Conservation (phyloP, 2,113 vertebrate genomes). For the Tamias sibiricus region DNA sequence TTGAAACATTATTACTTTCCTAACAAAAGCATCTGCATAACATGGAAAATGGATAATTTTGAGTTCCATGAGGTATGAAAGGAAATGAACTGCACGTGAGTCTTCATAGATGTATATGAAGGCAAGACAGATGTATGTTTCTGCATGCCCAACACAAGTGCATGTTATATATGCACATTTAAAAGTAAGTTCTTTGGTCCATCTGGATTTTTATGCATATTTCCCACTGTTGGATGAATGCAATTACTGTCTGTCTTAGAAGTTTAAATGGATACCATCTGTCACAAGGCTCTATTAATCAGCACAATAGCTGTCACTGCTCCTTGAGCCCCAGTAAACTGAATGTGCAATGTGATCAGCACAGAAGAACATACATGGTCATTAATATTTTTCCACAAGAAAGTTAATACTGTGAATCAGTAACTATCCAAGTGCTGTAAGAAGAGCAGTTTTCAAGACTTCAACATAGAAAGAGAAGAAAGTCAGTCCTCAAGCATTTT, state of each 20-base stretch:
- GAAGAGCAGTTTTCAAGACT: background rate
- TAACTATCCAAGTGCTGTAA: background rate
- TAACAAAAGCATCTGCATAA: conserved; percentile 52
- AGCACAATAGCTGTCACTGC: background rate
- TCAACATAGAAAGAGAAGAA: background rate
- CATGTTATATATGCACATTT: background rate
- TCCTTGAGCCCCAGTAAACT: conserved; percentile 62
- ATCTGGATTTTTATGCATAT: conserved; percentile 47
- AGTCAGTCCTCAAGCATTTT: background rate
- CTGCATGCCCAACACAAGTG: background rate
- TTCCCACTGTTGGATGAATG: conserved; percentile 60
- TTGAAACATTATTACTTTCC: background rate
- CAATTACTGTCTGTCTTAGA: conserved; percentile 61
- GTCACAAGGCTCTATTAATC: conserved; percentile 53
- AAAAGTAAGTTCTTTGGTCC: background rate
- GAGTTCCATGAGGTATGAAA: conserved; percentile 54
- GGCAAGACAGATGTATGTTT: background rate
- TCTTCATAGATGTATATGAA: conserved; percentile 21
- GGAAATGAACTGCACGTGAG: conserved; percentile 52
- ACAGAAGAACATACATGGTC: conserved; percentile 40
- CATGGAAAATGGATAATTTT: conserved; percentile 44
- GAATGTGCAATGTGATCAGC: background rate
- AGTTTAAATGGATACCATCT: conserved; percentile 71
- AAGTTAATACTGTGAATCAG: background rate
- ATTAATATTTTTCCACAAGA: conserved; percentile 4